Conservation (phyloP, 2,888 invertebrate genomes). For the Cephalotes varians region DNA sequence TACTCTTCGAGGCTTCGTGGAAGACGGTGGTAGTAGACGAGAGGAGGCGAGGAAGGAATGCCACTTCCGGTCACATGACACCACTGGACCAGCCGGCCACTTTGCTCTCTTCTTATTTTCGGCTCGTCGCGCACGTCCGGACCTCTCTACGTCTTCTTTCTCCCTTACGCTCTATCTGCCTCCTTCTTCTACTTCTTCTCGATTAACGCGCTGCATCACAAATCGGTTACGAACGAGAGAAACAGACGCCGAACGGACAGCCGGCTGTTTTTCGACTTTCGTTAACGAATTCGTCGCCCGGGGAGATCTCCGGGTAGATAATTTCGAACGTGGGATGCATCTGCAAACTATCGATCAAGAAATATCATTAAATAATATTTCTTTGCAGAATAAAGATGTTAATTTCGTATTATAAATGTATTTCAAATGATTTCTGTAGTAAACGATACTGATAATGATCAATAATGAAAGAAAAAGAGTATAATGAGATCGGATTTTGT, state of each 20-base stretch:
- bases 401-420: too few species aligned
- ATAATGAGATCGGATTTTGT: background rate
- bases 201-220: conserved; percentile 72
- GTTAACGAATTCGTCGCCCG: conserved; percentile 27
- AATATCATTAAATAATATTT: background rate
- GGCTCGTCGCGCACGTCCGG: conserved; percentile 81
- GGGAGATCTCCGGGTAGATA: background rate
- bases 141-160: conserved; percentile 46
- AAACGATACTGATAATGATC: background rate
- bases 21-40: conserved; percentile 63
- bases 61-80: conserved; percentile 86
- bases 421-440: background rate
- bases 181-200: conserved; percentile 54
- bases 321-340: conserved; percentile 11
- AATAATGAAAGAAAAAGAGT: background rate
- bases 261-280: conserved; percentile 20
- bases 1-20: conserved; percentile 57
- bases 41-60: conserved; percentile 68
- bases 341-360: background rate
- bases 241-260: conserved; percentile 57
- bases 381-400: background rate
- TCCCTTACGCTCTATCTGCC: conserved; percentile 18
- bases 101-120: conserved; percentile 86
- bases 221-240: conserved; percentile 71
- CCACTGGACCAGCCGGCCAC: conserved; percentile 83